These are phyloP conservation scores for Volucella bombylans DNA, from an alignment of 2,888 invertebrate genomes.

Conservation along the genomic window DNA sequence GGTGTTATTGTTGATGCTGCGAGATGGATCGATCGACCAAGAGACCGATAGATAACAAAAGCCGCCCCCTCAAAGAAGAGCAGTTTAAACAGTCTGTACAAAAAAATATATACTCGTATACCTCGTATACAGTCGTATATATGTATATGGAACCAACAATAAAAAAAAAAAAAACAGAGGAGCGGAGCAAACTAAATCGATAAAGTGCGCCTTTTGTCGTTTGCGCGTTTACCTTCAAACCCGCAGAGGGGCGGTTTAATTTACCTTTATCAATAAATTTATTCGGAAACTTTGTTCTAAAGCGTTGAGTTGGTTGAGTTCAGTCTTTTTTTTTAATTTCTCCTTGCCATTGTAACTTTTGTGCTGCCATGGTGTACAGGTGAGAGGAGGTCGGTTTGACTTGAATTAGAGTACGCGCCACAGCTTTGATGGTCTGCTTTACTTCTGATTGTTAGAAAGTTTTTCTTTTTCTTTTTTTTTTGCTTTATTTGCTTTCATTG, in stretches of 20 bases:
- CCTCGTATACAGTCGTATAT: too few relatives aligned
- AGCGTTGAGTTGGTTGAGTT: conserved; percentile 7
- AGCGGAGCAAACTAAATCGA: conserved; percentile 40
- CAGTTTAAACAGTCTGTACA: conserved; percentile 15
- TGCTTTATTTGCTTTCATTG: conserved; percentile 2
- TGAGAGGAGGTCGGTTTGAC: conserved; percentile 47
- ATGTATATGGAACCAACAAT: neutral
- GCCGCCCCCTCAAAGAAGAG: conserved; percentile 13
- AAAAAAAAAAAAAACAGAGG: conserved; percentile 20
- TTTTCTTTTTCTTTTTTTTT: neutral
- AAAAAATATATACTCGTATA: neutral
- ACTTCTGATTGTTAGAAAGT: conserved; percentile 34
- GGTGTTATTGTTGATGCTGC: conserved; percentile 56
- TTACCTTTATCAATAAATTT: conserved; percentile 74
- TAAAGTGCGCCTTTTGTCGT: conserved; percentile 56
- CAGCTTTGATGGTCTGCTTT: conserved; percentile 57
- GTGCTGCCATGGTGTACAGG: conserved; percentile 11
- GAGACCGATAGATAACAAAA: conserved; percentile 70
- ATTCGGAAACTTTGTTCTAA: conserved; percentile 67
- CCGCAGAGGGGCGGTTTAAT: conserved; percentile 68
- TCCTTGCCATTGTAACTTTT: conserved; percentile 61
- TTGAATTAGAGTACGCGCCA: conserved; percentile 58
- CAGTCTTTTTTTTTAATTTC: conserved; percentile 33
- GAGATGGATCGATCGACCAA: conserved; percentile 62
- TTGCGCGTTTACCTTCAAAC: conserved; percentile 42